These are phyloP conservation scores for Cephus pulcher DNA, from an alignment of 2,888 invertebrate species.

Conservation along the genomic window DNA sequence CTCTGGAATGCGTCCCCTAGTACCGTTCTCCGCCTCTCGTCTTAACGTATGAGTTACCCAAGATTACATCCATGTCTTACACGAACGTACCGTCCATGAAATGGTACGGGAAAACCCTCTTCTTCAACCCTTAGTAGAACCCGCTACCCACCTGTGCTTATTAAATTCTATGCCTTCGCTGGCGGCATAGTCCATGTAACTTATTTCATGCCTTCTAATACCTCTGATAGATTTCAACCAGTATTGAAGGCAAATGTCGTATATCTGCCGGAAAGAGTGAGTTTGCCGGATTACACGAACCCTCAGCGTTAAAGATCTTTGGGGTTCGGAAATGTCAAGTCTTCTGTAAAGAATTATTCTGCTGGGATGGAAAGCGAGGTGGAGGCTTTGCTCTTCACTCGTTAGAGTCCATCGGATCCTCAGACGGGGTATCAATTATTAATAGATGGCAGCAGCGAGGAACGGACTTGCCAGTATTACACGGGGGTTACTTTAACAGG, in stretches of 20 bases:
- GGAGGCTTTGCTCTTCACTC: background rate
- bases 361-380: background rate
- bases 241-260: background rate
- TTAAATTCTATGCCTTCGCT: slow-evolving; percentile 50
- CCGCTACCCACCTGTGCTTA: slow-evolving; percentile 46
- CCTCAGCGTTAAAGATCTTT: background rate
- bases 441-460: slow-evolving; percentile 11
- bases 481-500: background rate
- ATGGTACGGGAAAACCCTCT: slow-evolving; percentile 29
- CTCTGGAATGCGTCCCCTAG: slow-evolving; percentile 57
- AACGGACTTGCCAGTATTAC: background rate
- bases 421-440: slow-evolving; percentile 21
- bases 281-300: background rate
- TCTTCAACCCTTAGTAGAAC: slow-evolving; percentile 29
- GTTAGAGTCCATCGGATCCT: background rate
- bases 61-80: slow-evolving; percentile 62
- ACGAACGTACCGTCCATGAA: slow-evolving; percentile 12
- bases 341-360: background rate
- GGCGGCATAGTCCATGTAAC: background rate
- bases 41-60: slow-evolving; percentile 61
- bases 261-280: background rate
- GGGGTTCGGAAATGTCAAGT: background rate
- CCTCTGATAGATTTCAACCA: background rate
- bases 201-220: background rate
- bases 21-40: slow-evolving; percentile 23